Evolutionary conservation across 2,113 vertebrate genomes (phyloP).

Genomic region (Daphoenositta chrysoptera): DNA sequence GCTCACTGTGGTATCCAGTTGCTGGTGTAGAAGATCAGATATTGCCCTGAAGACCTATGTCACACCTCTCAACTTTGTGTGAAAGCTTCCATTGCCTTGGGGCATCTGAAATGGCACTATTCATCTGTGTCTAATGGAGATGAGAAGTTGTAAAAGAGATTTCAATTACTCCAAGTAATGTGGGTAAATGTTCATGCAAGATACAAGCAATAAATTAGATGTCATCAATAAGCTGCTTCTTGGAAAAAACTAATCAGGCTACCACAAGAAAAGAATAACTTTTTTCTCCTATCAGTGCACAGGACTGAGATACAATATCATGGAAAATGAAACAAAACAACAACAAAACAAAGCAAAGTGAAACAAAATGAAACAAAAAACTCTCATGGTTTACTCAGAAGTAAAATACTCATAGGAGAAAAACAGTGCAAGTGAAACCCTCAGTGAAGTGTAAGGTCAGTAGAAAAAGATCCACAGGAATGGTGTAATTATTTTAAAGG

Average conservation of each 20-base stretch:
- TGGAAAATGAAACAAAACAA: neutral
- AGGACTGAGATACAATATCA: neutral
- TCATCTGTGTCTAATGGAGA: constrained; percentile 10
- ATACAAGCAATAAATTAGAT: neutral
- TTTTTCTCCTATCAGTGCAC: neutral
- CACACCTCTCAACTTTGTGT: neutral
- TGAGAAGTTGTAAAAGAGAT: neutral
- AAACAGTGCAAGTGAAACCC: neutral
- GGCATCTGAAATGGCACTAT: neutral
- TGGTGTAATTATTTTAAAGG: neutral
- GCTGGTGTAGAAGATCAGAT: neutral
- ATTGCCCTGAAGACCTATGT: neutral
- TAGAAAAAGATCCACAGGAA: neutral
- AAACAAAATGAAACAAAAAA: neutral
- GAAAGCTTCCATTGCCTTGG: neutral
- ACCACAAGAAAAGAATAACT: neutral
- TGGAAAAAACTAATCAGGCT: neutral
- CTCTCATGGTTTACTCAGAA: neutral
- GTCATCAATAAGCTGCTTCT: neutral
- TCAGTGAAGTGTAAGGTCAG: neutral
- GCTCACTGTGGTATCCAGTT: neutral
- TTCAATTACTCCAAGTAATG: neutral
- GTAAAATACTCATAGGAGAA: neutral
- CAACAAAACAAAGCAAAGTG: neutral
- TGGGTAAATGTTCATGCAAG: neutral